phyloP scores from a whole-genome alignment of 2,113 vertebrate species.

The Mirounga angustirostris region DNA sequence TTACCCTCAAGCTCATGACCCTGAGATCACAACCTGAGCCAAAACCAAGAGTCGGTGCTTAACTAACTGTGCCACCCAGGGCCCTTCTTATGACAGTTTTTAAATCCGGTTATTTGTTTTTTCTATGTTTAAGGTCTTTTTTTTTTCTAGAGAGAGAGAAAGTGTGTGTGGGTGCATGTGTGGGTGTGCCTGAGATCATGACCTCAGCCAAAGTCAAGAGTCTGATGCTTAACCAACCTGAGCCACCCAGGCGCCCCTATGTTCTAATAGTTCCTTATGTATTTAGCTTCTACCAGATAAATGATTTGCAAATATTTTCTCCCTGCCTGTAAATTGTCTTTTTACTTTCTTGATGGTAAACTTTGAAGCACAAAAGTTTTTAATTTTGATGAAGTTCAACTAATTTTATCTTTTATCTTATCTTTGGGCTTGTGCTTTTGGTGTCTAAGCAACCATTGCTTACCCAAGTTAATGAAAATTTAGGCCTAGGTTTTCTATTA shows the following conservation, averaged over 20 bases:
- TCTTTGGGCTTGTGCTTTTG: background rate
- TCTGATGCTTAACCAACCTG: background rate
- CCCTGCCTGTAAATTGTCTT: background rate
- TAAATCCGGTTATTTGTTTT: background rate
- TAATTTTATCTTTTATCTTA: constrained; percentile 10
- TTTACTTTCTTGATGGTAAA: background rate
- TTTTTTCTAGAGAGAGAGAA: background rate
- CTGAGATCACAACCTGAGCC: background rate
- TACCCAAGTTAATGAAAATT: background rate
- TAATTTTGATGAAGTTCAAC: background rate
- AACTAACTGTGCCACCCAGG: background rate
- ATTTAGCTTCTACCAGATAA: background rate
- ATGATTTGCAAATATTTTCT: background rate
- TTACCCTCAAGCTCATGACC: background rate
- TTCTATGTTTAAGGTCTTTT: background rate
- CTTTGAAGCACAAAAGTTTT: background rate
- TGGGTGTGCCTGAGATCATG: background rate
- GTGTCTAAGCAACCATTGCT: background rate
- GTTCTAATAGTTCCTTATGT: background rate
- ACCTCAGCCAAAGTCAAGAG: background rate
- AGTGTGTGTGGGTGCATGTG: background rate
- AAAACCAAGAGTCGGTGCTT: background rate
- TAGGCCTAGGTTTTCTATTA: background rate
- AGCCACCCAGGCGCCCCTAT: background rate
- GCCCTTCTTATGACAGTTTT: background rate